phyloP scores from a whole-genome alignment of 2,888 invertebrate genomes.

The Acanthacorydalis orientalis region DNA sequence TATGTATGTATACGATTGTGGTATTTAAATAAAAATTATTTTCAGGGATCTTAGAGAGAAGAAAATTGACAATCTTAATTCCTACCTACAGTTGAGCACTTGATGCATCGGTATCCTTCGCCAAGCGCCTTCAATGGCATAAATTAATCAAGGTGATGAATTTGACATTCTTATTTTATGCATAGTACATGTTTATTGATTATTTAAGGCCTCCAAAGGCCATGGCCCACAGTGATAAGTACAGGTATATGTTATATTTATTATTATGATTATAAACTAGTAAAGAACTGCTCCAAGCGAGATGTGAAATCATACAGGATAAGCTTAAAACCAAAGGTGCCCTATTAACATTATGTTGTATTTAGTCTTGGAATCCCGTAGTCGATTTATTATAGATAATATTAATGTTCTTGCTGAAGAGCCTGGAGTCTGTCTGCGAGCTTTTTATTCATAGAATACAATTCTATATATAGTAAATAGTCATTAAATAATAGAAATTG shows the following conservation, averaged over 20 bases:
- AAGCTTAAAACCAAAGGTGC: conserved; percentile 79
- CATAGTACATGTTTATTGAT: conserved; percentile 4
- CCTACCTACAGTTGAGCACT: conserved; percentile 56
- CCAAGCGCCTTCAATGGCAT: conserved; percentile 8
- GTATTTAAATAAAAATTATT: conserved; percentile 2
- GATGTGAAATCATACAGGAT: conserved; percentile 22
- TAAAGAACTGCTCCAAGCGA: conserved; percentile 21
- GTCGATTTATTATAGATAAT: too few relatives aligned
- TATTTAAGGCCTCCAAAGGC: background rate
- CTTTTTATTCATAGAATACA: conserved; percentile 31
- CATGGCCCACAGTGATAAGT: conserved; percentile 20
- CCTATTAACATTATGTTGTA: conserved; percentile 51
- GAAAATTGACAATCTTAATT: conserved; percentile 75
- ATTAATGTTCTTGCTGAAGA: conserved; percentile 5
- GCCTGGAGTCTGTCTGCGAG: conserved; percentile 19
- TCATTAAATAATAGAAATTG: conserved; percentile 1
- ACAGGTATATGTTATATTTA: conserved; percentile 17
- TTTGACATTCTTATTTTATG: background rate
- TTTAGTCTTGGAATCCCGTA: conserved; percentile 16
- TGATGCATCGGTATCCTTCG: conserved; percentile 41
- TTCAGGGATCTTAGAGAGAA: conserved; percentile 72
- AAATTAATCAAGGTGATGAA: conserved; percentile 7
- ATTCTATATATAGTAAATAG: conserved; percentile 1
- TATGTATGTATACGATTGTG: background rate
- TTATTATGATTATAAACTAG: conserved; percentile 21